Conservation (phyloP, 92 coral and sea anemone genomes). For the Siderastrea radians region DNA sequence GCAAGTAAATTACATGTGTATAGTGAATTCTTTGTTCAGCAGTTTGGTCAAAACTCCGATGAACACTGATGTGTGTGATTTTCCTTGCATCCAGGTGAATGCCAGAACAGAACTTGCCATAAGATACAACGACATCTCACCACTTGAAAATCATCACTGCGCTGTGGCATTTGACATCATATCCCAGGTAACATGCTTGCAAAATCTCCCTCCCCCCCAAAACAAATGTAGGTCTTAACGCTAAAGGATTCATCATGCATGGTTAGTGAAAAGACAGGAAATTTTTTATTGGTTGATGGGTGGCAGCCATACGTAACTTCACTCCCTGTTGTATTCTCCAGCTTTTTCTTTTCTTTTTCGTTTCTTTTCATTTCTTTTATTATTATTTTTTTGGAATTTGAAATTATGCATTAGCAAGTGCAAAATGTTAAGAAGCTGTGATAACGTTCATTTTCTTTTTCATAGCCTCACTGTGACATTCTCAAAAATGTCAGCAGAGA, state of each 20-base stretch:
- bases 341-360: too few species aligned
- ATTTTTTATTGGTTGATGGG: too few species aligned
- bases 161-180: constrained; percentile 92
- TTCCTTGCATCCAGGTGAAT: constrained; percentile 65
- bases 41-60: background rate
- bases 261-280: too few species aligned
- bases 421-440: too few species aligned
- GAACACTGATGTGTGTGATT: background rate
- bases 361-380: too few species aligned
- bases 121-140: constrained; percentile 88
- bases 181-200: constrained; percentile 70
- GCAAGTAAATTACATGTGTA: too few species aligned
- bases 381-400: too few species aligned
- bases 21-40: background rate
- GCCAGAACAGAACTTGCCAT: constrained; percentile 92
- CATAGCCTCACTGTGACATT: constrained; percentile 78
- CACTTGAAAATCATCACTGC: constrained; percentile 91
- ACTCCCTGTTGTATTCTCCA: too few species aligned
- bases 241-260: too few species aligned
- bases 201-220: background rate
- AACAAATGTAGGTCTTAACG: background rate
- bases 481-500: constrained; percentile 85
- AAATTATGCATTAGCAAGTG: too few species aligned
- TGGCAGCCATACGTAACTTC: too few species aligned
- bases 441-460: background rate